Percentiles rank a stretch among this genome's conserved stretches.
Evolutionary conservation across 30 jellyfish, hydroid and myxozoan species (phyloP).

Genomic region (Thelohanellus kitauei): DNA sequence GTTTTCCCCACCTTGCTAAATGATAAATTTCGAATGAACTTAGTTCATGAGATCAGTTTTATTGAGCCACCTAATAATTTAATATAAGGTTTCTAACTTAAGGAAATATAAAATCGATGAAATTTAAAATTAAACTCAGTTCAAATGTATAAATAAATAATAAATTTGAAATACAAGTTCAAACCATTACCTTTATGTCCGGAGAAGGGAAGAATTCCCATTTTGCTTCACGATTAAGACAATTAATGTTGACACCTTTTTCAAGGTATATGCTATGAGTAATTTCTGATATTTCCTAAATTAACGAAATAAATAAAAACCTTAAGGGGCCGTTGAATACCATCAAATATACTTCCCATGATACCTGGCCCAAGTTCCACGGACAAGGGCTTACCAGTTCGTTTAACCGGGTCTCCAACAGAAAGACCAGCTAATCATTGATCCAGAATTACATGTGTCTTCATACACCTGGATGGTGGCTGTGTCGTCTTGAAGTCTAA

Average conservation of each 20-base stretch:
- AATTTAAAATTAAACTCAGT: too few species aligned
- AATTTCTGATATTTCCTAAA: constrained; percentile 35
- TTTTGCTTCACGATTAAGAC: constrained; percentile 18
- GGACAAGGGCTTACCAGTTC: constrained; percentile 91
- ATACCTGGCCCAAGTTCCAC: constrained; percentile 94
- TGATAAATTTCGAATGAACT: too few species aligned
- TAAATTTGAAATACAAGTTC: background rate
- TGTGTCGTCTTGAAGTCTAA: constrained; percentile 81
- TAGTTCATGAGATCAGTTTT: too few species aligned
- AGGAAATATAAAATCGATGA: too few species aligned
- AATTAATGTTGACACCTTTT: constrained; percentile 71
- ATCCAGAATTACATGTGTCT: constrained; percentile 50
- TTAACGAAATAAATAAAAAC: background rate
- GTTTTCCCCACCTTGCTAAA: too few species aligned
- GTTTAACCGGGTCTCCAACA: constrained; percentile 84
- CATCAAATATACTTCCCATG: constrained; percentile 96
- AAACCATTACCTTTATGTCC: constrained; percentile 44
- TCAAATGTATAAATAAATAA: background rate
- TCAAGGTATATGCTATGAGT: constrained; percentile 70
- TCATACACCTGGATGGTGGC: constrained; percentile 96
- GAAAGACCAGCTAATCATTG: constrained; percentile 50
- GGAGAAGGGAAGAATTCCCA: constrained; percentile 52
- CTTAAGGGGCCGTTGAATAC: constrained; percentile 85
- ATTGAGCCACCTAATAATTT: too few species aligned
- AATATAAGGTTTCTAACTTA: too few species aligned